A percentile compares a stretch with the other conserved stretches of the same genome.
These are phyloP conservation scores for Oreohelix idahoensis DNA, from an alignment of 1,140 invertebrate species.

Conservation along the genomic window DNA sequence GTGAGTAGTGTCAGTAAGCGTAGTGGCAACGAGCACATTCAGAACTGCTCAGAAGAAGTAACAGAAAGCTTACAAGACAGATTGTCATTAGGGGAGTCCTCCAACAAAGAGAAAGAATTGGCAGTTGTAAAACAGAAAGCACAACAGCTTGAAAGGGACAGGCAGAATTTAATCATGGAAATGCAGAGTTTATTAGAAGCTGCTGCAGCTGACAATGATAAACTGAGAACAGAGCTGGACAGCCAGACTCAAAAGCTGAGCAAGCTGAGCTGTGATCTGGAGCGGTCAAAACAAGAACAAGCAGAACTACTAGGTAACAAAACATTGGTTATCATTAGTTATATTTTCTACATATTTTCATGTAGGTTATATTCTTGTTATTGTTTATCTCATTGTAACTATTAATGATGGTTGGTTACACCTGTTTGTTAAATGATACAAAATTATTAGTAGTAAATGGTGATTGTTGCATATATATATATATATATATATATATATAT, in stretches of 20 bases:
- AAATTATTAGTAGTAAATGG: too few relatives aligned
- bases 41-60: neutral
- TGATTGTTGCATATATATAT: too few relatives aligned
- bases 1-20: too few relatives aligned
- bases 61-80: neutral
- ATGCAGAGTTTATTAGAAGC: slow-evolving; percentile 47
- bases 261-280: slow-evolving; percentile 42
- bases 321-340: neutral
- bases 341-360: neutral
- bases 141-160: slow-evolving; percentile 43
- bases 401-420: too few relatives aligned
- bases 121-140: slow-evolving; percentile 18
- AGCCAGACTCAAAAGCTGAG: slow-evolving; percentile 39
- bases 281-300: slow-evolving; percentile 42
- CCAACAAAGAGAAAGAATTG: slow-evolving; percentile 37
- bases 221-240: slow-evolving; percentile 37
- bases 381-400: too few relatives aligned
- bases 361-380: too few relatives aligned
- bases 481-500: too few relatives aligned
- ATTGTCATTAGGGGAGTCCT: neutral
- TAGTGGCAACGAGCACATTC: neutral
- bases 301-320: slow-evolving; percentile 41
- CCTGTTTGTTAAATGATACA: too few relatives aligned
- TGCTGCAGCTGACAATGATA: slow-evolving; percentile 43
- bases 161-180: slow-evolving; percentile 40